Base-by-base conservation (phyloP, 2,888 invertebrate species). In the Carterocephalus palaemon region DNA sequence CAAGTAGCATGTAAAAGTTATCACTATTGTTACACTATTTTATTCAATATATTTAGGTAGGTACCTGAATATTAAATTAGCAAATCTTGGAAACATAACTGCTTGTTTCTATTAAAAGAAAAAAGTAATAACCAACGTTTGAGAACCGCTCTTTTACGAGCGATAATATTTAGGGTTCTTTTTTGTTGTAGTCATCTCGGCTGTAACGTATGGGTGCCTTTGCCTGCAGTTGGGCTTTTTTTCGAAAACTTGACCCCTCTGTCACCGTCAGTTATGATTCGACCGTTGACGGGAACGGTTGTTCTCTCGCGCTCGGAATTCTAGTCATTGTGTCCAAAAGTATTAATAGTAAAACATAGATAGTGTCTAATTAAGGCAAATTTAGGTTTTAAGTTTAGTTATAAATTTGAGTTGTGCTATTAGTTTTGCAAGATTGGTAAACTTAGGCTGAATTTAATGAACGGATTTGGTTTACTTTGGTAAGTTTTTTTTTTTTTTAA, bases 321-420 rank as follows among this genome's bases (percentile, higher is more conserved):
- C 85, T 86, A 86, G 86, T 86, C 85, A 85, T 78, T 82, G 71
- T 75, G 67, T 73, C 85, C 84, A 84, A 85, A 85, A 72, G 73
- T 45, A 55, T 59, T 56, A 57, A 38, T 47, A 47, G 46, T 57
- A 49, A 36, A 47, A 26, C 6, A n/a, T 16, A 48, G 40, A 23
- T 51, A 52, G 59, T 59, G 54, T 56, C 32, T 17, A 12, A 26
- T 37, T 47, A 42, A 48, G 45, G 31, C 24, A 41, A 43, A 47
- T 47, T 43, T 46, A 46, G 19, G 28, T 34, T 54, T 51, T 70
- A 50, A 54, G 55, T 54, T 60, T 59, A 54, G 49, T 67, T 62
- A 54, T 58, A 61, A 59, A 59, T 64, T 64, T 65, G 62, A 60
- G 53, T 57, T 65, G 70, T 75, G 71, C 67, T 54, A 56, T 46